Evolutionary conservation across 2,113 vertebrate species (phyloP), one percentile per base, ranked within the genome.

Genomic region (Engraulis encrasicolus): DNA sequence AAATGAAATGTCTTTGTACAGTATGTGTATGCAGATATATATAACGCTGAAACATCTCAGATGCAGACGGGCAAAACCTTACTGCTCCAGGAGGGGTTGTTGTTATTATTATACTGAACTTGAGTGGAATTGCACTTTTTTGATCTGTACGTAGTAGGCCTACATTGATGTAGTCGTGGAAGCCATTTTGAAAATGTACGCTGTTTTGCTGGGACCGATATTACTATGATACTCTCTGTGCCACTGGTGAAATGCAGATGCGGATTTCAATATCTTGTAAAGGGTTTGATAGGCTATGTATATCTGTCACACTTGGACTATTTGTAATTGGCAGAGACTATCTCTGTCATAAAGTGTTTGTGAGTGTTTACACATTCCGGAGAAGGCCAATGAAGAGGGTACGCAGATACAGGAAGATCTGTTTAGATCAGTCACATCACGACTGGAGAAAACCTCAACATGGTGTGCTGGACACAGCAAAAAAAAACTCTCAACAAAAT

Each of bases 291-390:
- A n/a, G n/a, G 82, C 84, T 88, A 92, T 85, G 66, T 87, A 82
- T 80, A 84, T 78, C 18, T 84, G 91, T n/a, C n/a, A 92, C 92
- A 92, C 91, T 93, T 58, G 82, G 85, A 80, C 88, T 91, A 88
- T 92, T 92, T 88, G 79, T 85, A 37, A 50, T 81, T n/a, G n/a
- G n/a, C n/a, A n/a, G n/a, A n/a, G n/a, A n/a, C n/a, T n/a, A n/a
- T n/a, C n/a, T n/a, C n/a, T n/a, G n/a, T n/a, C n/a, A n/a, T n/a
- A n/a, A n/a, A n/a, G n/a, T n/a, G n/a, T n/a, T n/a, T n/a, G n/a
- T 81, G 86, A 88, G 85, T 81, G 86, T 92, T 93, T 90, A 93
- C 94, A 93, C 91, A 93, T 95, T 95, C 93, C 92, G 91, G 86
- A 88, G 86, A 50, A 89, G 86, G 79, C 48, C 78, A 85, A 84